Base-by-base conservation (phyloP, 2,888 invertebrate genomes). In the Zeuzera pyrina region DNA sequence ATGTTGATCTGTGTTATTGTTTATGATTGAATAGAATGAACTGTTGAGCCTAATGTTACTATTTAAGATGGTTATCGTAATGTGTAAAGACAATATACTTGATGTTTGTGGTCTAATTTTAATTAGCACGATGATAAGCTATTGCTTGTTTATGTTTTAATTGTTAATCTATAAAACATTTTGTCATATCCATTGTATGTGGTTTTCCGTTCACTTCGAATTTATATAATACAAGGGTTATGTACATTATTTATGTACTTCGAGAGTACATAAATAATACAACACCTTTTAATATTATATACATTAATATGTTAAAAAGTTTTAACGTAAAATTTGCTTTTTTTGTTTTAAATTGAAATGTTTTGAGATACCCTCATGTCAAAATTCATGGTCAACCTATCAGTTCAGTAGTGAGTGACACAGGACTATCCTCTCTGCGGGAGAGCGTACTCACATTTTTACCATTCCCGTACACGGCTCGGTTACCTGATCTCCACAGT, bases 351-450 rank as follows among this genome's bases (percentile, higher is more conserved):
- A 5, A 6, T 19, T 8, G n/a, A n/a, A n/a, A n/a, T n/a, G 5
- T 19, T 19, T 19, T 6, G 19, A 5, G 19, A 6, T 19, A 19
- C 8, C 19, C 19, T 19, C 19, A 19, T 19, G 8, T 19, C 8
- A 6, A 19, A 19, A 8, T 19, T 19, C 19, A 31, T 46, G 49
- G 49, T 45, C 49, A 46, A 34, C 43, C 39, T 44, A 44, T 49
- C 45, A 48, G 49, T 28, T 47, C 52, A 49, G 52, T 68, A 78
- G 74, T 78, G 74, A 79, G 74, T 78, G 78, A 78, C 77, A 67
- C 54, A 56, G 56, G 57, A 44, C 54, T 56, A 54, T 49, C 52
- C 49, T 43, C 72, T 22, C 77, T 41, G 54, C 74, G 55, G 76
- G 78, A 56, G 66, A 45, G 55, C 48, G 43, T 45, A 47, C 53